A percentile compares a stretch with the other conserved stretches of the same genome.
phyloP scores from a whole-genome alignment of 2,113 vertebrate genomes.

The Chitala chitala region DNA sequence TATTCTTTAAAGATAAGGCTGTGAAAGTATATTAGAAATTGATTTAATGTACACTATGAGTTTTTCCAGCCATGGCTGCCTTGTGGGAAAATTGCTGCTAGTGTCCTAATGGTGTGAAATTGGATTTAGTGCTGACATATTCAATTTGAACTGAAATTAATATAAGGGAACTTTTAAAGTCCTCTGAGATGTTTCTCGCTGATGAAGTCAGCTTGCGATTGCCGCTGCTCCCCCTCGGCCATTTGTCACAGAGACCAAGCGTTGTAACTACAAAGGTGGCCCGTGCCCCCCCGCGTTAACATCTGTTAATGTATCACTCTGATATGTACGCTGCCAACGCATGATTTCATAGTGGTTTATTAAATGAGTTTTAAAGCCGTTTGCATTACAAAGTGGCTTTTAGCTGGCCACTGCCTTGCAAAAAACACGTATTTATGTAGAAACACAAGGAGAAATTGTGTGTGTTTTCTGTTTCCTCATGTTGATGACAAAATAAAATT shows the following conservation, averaged over 20 bases:
- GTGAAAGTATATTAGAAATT: background rate
- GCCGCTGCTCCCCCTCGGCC: background rate
- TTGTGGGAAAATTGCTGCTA: conserved; percentile 15
- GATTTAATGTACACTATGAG: background rate
- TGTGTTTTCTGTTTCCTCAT: background rate
- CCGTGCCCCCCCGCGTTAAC: background rate
- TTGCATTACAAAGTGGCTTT: no score
- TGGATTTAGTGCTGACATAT: conserved; percentile 29
- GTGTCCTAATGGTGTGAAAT: conserved; percentile 24
- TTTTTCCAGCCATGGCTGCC: conserved; percentile 7
- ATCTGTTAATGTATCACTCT: conserved; percentile 18
- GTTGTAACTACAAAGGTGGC: background rate
- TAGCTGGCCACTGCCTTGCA: background rate
- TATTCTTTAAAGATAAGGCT: background rate
- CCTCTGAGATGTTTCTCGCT: conserved; percentile 22
- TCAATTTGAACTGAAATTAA: conserved; percentile 28
- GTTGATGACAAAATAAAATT: no score
- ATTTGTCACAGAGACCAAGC: background rate
- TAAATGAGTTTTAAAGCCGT: background rate
- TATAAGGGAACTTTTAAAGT: background rate
- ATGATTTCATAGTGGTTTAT: conserved; percentile 5
- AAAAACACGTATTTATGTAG: background rate
- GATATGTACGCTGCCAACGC: background rate
- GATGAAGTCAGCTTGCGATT: background rate
- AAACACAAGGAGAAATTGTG: background rate